Percentiles rank a stretch among this genome's conserved stretches.
phyloP scores from a whole-genome alignment of 2,888 invertebrate genomes.

The Drosophila tripunctata region DNA sequence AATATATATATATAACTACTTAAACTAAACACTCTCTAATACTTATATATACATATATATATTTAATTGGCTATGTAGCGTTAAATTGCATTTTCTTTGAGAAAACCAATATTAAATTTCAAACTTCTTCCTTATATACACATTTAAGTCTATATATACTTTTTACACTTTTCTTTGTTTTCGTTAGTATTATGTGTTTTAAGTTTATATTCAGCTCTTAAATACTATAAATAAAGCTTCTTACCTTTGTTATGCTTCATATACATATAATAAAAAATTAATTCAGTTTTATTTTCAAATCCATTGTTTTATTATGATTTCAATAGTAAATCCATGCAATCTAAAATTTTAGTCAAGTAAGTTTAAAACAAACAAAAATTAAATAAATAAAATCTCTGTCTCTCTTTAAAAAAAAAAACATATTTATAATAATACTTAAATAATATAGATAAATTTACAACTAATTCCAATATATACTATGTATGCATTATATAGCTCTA shows the following conservation, averaged over 20 bases:
- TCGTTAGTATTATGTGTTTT: constrained; percentile 27
- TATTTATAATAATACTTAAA: constrained; percentile 7
- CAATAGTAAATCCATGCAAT: background rate
- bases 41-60: constrained; percentile 5
- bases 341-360: constrained; percentile 43
- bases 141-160: no score
- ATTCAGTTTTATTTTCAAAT: background rate
- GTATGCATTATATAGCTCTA: constrained; percentile 39
- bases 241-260: constrained; percentile 2
- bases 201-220: constrained; percentile 14
- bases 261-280: constrained; percentile 3
- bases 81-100: constrained; percentile 44
- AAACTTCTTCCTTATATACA: constrained; percentile 9
- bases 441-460: constrained; percentile 33
- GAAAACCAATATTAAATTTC: constrained; percentile 33
- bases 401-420: constrained; percentile 25
- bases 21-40: constrained; percentile 11
- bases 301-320: background rate
- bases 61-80: constrained; percentile 39
- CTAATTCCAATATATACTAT: constrained; percentile 14
- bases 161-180: no score
- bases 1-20: constrained; percentile 14
- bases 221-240: background rate
- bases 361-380: constrained; percentile 24
- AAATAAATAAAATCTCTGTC: no score